These are phyloP conservation scores for Isaurus tuberculatus DNA, from an alignment of 92 coral and sea anemone species.

Conservation along the genomic window DNA sequence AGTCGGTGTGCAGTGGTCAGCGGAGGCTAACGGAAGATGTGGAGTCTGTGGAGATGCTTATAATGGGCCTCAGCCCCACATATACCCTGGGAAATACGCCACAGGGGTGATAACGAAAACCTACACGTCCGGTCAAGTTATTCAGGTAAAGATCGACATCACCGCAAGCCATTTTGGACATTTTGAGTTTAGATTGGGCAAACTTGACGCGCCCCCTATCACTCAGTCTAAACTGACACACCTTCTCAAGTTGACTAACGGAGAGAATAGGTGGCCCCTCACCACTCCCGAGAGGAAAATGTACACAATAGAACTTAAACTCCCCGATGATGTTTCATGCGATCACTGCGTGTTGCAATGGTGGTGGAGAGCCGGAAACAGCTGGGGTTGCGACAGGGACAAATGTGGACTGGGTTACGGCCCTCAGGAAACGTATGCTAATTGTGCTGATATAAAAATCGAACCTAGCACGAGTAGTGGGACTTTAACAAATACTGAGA, in stretches of 20 bases:
- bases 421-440: conserved; percentile 38
- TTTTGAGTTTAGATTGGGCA: conserved; percentile 3
- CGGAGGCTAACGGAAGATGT: background rate
- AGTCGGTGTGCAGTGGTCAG: background rate
- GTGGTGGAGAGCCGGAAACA: conserved; percentile 52
- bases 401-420: background rate
- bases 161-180: conserved; percentile 27
- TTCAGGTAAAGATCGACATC: conserved; percentile 52
- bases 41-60: conserved; percentile 5
- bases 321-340: conserved; percentile 29
- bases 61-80: conserved; percentile 1
- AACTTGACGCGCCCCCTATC: background rate
- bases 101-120: conserved; percentile 53
- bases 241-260: background rate
- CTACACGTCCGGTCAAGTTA: conserved; percentile 56
- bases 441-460: conserved; percentile 46
- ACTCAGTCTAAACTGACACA: background rate
- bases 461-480: background rate
- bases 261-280: background rate
- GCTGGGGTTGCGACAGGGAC: conserved; percentile 19
- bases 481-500: background rate
- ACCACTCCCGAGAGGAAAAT: background rate
- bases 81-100: conserved; percentile 65
- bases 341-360: conserved; percentile 25
- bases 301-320: conserved; percentile 22